These are phyloP conservation scores for Hipposideros larvatus DNA, from an alignment of 2,797 vertebrate species.

Conservation along the genomic window DNA sequence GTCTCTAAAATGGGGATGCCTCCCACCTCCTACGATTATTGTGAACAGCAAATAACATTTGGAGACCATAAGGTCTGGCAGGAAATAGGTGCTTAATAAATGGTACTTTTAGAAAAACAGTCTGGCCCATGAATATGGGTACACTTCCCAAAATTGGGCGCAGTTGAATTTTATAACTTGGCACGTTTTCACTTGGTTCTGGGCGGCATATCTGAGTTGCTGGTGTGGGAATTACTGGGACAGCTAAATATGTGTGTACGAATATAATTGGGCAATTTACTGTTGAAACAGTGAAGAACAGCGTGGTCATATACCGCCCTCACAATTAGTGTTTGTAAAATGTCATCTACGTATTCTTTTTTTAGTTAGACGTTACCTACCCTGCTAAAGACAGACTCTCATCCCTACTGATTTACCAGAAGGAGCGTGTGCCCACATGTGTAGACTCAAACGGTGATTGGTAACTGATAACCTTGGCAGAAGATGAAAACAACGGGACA, in stretches of 20 bases:
- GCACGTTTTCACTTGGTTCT: conserved; percentile 19
- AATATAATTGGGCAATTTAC: conserved; percentile 28
- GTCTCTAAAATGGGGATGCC: neutral
- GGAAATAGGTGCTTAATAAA: neutral
- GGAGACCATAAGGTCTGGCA: neutral
- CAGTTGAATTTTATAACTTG: conserved; percentile 28
- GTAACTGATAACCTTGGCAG: neutral
- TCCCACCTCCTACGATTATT: neutral
- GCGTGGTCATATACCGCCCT: neutral
- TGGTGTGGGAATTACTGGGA: neutral
- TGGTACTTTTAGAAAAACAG: conserved; percentile 4
- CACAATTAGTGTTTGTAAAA: conserved; percentile 30
- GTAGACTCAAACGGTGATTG: neutral
- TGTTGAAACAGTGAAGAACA: conserved; percentile 35
- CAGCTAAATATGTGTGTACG: neutral
- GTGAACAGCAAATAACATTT: conserved; percentile 3
- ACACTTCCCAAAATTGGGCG: neutral
- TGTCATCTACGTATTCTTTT: neutral
- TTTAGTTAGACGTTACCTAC: neutral
- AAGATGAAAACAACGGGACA: conserved; percentile 16
- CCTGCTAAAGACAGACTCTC: conserved; percentile 22
- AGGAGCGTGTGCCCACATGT: neutral
- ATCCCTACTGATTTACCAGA: neutral
- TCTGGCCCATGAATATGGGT: neutral
- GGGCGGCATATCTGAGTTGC: conserved; percentile 10